A percentile compares a stretch with the other conserved stretches of the same genome.
Evolutionary conservation across 2,113 vertebrate species (phyloP).

Genomic region (Datnioides undecimradiatus): DNA sequence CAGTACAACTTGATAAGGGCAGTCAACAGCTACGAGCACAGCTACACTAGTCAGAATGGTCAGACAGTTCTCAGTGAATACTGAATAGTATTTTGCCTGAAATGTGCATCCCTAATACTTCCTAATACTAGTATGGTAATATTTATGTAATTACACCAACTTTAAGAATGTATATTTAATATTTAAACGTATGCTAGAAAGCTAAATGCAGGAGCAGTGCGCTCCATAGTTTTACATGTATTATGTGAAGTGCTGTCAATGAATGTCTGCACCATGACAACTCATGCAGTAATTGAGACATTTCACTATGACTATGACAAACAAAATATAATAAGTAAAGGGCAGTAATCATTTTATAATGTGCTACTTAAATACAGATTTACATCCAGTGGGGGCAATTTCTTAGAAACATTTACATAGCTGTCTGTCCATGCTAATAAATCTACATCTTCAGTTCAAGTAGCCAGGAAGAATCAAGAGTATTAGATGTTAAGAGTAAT

Average conservation of each 20-base stretch:
- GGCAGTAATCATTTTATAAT: too few relatives aligned
- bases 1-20: too few relatives aligned
- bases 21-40: too few relatives aligned
- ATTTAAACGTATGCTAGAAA: not conserved
- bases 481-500: slow-evolving; percentile 30
- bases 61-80: too few relatives aligned
- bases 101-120: too few relatives aligned
- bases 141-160: not conserved
- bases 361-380: too few relatives aligned
- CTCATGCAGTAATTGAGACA: not conserved
- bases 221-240: not conserved
- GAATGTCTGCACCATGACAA: not conserved
- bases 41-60: too few relatives aligned
- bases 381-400: too few relatives aligned
- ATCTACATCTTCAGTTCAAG: not conserved
- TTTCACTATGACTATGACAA: not conserved
- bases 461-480: not conserved
- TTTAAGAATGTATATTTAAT: not conserved
- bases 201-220: not conserved
- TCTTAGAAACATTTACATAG: too few relatives aligned
- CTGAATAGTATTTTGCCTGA: too few relatives aligned
- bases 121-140: not conserved
- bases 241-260: not conserved
- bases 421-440: not conserved
- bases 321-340: too few relatives aligned